Evolutionary conservation across 1,140 invertebrate species (phyloP), one percentile per base, ranked within the genome.

Genomic region (Heliconius melpomene): DNA sequence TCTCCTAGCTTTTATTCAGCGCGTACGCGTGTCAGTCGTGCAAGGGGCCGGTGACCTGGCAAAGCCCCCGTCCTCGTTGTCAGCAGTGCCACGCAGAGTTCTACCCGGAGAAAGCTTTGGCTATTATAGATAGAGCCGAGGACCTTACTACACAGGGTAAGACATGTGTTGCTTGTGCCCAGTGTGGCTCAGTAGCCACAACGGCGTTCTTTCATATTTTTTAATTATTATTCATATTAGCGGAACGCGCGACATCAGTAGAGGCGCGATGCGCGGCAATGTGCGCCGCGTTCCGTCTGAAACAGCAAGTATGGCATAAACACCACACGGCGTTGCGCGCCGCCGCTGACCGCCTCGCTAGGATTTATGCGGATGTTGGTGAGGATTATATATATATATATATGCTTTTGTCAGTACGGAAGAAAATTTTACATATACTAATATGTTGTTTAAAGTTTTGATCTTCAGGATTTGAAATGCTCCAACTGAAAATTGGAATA

Each of bases 1-100:
- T 72, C 40, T 70, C 13, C 75, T 52, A 94, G 92, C 73, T 88
- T 66, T 29, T 92, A 54, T 94, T 94, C 80, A 88, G 82, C 9
- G 91, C 92, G 2, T 94, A 93, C 84, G 85, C 89, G 20, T 94
- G 92, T 66, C 87, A 89, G 72, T 85, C 88, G 50, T 94, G 92
- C 84, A 92, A 91, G 75, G 91, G 92, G 0, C 91, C 92, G 0
- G 90, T 94, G 71, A 7, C 85, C 38, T 86, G 85, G 83, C 80
- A 74, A 16, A 80, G 81, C 1, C 72, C 80, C 8, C 78, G 79
- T 1, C 81, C 83, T 0, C 78, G 75, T 3, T 92, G 91, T 74
- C 85, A 85, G 29, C 90, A 92, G 29, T 93, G 91, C 75, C 79
- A 80, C 26, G 82, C 87, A 1, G 85, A 87, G 5, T 89, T 91